Base-by-base conservation (phyloP, 2,888 invertebrate species). In the Drosophila paracracens region DNA sequence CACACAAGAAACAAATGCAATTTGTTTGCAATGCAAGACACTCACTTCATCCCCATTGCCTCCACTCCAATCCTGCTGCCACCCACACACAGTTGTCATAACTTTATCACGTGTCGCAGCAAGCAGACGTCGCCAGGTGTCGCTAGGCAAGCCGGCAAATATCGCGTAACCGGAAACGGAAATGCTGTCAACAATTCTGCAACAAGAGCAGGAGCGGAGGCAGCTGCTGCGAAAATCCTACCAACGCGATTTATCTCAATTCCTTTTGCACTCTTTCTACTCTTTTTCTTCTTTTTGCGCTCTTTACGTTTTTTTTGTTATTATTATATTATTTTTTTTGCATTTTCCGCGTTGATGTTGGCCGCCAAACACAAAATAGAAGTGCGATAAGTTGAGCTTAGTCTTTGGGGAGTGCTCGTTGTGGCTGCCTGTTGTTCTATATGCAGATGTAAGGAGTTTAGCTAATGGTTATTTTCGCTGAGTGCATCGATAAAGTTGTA, bases 1-100 rank as follows among this genome's bases (percentile, higher is more conserved):
- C 21, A 46, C 27, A 56, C 52, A 61, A 79, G 71, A 80, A 79
- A 79, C 79, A 79, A 80, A 80, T 80, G 80, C 80, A 80, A 79
- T 80, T 79, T 80, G 71, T 79, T 70, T 77, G 70, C 65, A 63
- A 51, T 56, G 58, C 63, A 68, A 76, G 70, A 76, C 58, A 53
- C 53, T 18, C 16, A 18, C 8, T n/a, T 31, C 25, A 11, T 8
- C 1, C 13, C 8, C 21, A 21, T 11, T 21, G 16, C 40, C 11
- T 16, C 16, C 11, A n/a, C 25, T 35, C 11, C n/a, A 3, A 58
- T 10, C 25, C 8, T 36, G 0, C 35, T 18, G 31, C 18, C 58
- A 21, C 2, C 21, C 27, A 10, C 48, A 33, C 33, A 35, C 27
- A 43, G 43, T 35, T 57, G 63, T 69, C 74, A 70, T 68, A 79